Conservation (phyloP, 2,113 vertebrate genomes). For the Tiliqua scincoides region DNA sequence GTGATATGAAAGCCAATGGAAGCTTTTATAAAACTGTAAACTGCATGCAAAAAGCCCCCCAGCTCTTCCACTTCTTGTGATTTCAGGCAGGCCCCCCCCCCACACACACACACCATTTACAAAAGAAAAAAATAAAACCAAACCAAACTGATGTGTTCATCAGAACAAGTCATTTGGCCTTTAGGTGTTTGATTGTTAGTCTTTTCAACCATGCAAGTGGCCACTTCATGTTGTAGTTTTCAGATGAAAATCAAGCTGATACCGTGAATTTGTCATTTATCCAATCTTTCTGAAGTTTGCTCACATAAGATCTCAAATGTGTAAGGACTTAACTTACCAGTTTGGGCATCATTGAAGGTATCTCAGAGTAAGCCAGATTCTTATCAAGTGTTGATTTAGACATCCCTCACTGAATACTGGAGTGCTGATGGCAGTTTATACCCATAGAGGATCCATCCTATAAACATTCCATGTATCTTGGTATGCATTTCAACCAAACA, state of each 20-base stretch:
- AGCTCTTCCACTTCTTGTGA: no score
- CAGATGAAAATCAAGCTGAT: not conserved
- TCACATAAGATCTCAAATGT: not conserved
- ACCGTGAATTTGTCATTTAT: not conserved
- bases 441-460: conserved; percentile 6
- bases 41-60: no score
- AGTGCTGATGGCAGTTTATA: not conserved
- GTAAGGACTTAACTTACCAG: not conserved
- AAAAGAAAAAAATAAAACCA: no score
- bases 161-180: no score
- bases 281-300: not conserved
- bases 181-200: not conserved
- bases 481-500: conserved; percentile 25
- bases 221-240: not conserved
- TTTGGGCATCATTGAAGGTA: not conserved
- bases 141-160: no score
- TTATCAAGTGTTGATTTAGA: not conserved
- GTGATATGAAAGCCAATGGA: not conserved
- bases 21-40: no score
- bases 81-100: no score
- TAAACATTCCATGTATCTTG: not conserved
- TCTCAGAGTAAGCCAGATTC: not conserved
- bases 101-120: no score
- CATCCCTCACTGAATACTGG: not conserved
- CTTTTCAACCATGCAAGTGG: not conserved